These are phyloP conservation scores for Eurosta solidaginis DNA, from an alignment of 1,140 invertebrate species.

Conservation along the genomic window DNA sequence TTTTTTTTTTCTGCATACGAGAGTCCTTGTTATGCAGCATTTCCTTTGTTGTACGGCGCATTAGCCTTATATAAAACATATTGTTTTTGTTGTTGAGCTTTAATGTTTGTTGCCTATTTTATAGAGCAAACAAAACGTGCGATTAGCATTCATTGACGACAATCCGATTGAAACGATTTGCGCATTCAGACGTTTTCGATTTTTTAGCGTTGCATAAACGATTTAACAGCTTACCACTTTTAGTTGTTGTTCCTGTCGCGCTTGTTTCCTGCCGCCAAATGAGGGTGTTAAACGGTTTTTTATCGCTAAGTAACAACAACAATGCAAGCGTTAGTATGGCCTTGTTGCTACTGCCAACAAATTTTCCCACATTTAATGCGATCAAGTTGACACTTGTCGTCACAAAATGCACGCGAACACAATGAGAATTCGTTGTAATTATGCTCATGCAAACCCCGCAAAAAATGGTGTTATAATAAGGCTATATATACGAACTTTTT, in stretches of 20 bases:
- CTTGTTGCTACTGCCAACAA: background rate
- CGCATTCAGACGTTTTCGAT: background rate
- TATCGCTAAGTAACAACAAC: background rate
- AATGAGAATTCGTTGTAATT: no score
- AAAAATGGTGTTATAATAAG: no score
- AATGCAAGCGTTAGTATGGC: background rate
- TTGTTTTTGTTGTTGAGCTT: background rate
- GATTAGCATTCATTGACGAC: conserved; percentile 22
- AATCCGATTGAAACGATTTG: conserved; percentile 11
- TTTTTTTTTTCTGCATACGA: no score
- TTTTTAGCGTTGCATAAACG: conserved; percentile 12
- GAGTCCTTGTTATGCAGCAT: background rate
- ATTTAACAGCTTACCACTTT: background rate
- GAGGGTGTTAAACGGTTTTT: background rate
- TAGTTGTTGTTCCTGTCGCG: background rate
- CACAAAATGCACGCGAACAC: background rate
- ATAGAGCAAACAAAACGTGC: background rate
- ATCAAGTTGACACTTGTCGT: conserved; percentile 14
- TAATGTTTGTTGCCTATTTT: background rate
- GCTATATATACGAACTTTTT: no score
- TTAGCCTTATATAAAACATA: background rate
- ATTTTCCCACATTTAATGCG: conserved; percentile 16
- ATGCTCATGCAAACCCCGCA: no score
- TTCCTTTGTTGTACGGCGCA: background rate
- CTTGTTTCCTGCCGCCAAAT: background rate